Evolutionary conservation across 1,140 invertebrate genomes (phyloP), one percentile per base, ranked within the genome.

Genomic region (Lordiphosa collinella): DNA sequence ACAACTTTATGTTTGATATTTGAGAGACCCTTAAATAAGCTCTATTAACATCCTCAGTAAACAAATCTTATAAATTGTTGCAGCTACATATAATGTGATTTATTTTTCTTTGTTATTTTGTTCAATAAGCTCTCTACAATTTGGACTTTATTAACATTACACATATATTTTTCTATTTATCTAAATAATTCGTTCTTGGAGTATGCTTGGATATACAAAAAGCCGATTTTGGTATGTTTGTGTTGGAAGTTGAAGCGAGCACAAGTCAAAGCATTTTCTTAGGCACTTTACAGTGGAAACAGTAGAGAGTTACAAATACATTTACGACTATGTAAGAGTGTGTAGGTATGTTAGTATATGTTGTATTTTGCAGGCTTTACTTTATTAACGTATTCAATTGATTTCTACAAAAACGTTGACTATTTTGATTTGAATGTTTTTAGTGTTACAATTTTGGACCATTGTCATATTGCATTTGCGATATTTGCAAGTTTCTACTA

Each of bases 101-200:
- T 71, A 58, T 63, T 68, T 25, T 25, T 7, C 1, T 25, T 25
- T 25, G 22, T 7, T 25, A 54, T 62, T 71, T 68, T 32, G 37
- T 54, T 68, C 32, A 25, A 54, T 67, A 71, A 71, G 68, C 68
- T 71, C 68, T 72, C 68, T 72, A 72, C 68, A 50, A 46, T 59
- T 68, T 63, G 68, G 59, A 72, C 59, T 61, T 65, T 35, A 38
- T 12, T 5, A 49, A 49, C 47, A 49, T 36, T 49, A 57, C 49
- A 57, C 49, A 53, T 34, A 57, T 64, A 34, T 22, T 47, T 43
- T 48, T 51, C 25, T 54, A 50, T 25, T 51, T 58, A 51, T 49
- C 38, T n/a, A 38, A 49, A 53, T n/a, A 34, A 35, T 43, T 63
- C 51, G 34, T 48, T 51, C 16, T 13, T 25, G 31, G 36, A 41